phyloP scores from a whole-genome alignment of 2,797 vertebrate genomes.

The Sebastes flavidus region DNA sequence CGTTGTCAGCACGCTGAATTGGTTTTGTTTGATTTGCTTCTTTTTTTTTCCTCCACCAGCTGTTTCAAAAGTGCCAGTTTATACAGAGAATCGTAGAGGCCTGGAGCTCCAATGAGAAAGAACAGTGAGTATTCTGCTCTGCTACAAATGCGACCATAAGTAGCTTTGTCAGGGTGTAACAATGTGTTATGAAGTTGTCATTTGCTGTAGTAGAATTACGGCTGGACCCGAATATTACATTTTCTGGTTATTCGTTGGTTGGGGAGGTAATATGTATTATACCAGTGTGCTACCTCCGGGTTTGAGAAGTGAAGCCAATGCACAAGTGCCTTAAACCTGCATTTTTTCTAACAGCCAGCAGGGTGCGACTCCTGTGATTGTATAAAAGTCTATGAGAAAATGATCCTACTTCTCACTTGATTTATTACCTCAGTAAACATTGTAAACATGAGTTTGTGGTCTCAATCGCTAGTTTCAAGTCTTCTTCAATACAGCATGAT shows the following conservation, averaged over 20 bases:
- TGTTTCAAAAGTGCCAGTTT: slow-evolving; percentile 97
- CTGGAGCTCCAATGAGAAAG: slow-evolving; percentile 96
- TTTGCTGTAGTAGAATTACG: not conserved
- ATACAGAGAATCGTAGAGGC: slow-evolving; percentile 97
- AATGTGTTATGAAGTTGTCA: not conserved
- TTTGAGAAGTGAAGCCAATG: too few species aligned
- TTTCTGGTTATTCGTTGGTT: not conserved
- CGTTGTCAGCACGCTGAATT: not conserved
- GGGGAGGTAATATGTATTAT: not conserved
- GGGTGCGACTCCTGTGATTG: too few species aligned
- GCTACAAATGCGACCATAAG: not conserved
- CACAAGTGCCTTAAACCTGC: too few species aligned
- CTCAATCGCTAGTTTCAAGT: too few species aligned
- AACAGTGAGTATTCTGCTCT: slow-evolving; percentile 89
- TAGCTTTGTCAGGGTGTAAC: not conserved
- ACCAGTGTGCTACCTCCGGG: not conserved
- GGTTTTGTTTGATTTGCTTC: not conserved
- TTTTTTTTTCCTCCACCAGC: slow-evolving; percentile 73
- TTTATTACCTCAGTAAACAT: too few species aligned
- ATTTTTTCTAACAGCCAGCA: too few species aligned
- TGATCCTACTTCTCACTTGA: too few species aligned
- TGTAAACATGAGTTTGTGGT: too few species aligned
- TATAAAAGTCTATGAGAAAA: too few species aligned
- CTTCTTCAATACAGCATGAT: too few species aligned
- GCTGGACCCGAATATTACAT: not conserved